A percentile compares a stretch with the other conserved stretches of the same genome.
Evolutionary conservation across 2,888 invertebrate species (phyloP).

Genomic region (Drosophila peninsularis): DNA sequence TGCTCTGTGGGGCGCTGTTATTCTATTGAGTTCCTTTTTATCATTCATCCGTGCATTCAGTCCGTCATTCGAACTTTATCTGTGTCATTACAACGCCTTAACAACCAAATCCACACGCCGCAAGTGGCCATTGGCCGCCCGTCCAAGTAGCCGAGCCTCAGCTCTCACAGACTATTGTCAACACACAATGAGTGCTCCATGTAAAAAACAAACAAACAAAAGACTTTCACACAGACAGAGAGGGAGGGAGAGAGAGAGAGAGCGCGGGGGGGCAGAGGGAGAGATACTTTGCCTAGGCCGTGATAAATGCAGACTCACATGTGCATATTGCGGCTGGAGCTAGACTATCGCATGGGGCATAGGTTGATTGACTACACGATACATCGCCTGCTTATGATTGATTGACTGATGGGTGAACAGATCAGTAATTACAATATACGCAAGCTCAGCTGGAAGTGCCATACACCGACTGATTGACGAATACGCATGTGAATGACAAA

Average conservation of each 20-base stretch:
- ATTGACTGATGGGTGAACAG: too few relatives aligned
- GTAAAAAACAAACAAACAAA: slow-evolving; percentile 16
- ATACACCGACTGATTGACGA: neutral
- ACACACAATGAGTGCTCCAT: slow-evolving; percentile 8
- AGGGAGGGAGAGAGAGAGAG: neutral
- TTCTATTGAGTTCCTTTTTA: slow-evolving; percentile 13
- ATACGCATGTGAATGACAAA: neutral
- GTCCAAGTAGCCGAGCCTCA: slow-evolving; percentile 2
- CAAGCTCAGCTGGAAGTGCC: too few relatives aligned
- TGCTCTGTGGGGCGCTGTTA: neutral
- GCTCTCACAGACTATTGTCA: neutral
- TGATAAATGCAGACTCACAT: neutral
- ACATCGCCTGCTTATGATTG: too few relatives aligned
- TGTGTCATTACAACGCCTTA: slow-evolving; percentile 57
- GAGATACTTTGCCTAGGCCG: neutral
- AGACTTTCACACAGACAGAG: slow-evolving; percentile 2
- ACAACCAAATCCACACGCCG: slow-evolving; percentile 58
- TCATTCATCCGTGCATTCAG: slow-evolving; percentile 39
- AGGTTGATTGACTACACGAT: neutral
- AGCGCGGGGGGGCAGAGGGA: neutral
- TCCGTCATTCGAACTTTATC: slow-evolving; percentile 45
- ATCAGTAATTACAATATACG: too few relatives aligned
- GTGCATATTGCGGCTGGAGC: too few relatives aligned
- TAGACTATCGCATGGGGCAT: too few relatives aligned
- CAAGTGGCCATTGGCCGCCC: slow-evolving; percentile 33